Percentiles rank a stretch among this genome's conserved stretches.
These are phyloP conservation scores for Piezodorus guildinii DNA, from an alignment of 1,140 invertebrate species.

Conservation along the genomic window DNA sequence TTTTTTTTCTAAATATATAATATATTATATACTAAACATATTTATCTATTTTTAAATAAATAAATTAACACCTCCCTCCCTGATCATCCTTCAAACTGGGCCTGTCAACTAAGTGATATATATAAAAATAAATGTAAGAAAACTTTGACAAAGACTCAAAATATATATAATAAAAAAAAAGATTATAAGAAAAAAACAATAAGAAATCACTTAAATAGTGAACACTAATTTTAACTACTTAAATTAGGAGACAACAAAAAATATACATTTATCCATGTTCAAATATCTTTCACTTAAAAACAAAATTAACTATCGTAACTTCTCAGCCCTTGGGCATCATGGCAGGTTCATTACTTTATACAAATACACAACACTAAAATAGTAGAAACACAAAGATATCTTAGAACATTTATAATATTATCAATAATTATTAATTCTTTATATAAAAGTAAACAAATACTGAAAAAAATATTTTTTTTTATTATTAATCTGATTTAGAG, in stretches of 20 bases:
- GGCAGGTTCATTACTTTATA: constrained; percentile 25
- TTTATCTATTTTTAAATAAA: constrained; percentile 20
- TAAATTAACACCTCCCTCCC: constrained; percentile 15
- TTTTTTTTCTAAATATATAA: constrained; percentile 12
- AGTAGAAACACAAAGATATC: constrained; percentile 28
- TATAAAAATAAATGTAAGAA: constrained; percentile 17
- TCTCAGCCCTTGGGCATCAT: constrained; percentile 24
- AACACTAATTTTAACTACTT: constrained; percentile 25
- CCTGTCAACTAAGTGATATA: constrained; percentile 18
- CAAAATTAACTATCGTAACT: constrained; percentile 27
- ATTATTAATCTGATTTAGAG: constrained; percentile 20
- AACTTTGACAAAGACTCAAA: constrained; percentile 10
- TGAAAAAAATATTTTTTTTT: constrained; percentile 28
- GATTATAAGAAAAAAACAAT: constrained; percentile 24
- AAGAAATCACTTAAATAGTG: constrained; percentile 25
- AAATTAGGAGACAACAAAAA: constrained; percentile 26
- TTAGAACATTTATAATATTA: constrained; percentile 30
- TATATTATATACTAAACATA: constrained; percentile 21
- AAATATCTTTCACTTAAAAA: constrained; percentile 23
- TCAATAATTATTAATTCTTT: constrained; percentile 27
- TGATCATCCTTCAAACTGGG: constrained; percentile 14
- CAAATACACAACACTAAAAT: constrained; percentile 28
- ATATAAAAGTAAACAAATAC: constrained; percentile 30
- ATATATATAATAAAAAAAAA: constrained; percentile 24
- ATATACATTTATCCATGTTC: constrained; percentile 24